Base-by-base conservation (phyloP, 2,113 vertebrate species). In the Caloenas nicobarica region DNA sequence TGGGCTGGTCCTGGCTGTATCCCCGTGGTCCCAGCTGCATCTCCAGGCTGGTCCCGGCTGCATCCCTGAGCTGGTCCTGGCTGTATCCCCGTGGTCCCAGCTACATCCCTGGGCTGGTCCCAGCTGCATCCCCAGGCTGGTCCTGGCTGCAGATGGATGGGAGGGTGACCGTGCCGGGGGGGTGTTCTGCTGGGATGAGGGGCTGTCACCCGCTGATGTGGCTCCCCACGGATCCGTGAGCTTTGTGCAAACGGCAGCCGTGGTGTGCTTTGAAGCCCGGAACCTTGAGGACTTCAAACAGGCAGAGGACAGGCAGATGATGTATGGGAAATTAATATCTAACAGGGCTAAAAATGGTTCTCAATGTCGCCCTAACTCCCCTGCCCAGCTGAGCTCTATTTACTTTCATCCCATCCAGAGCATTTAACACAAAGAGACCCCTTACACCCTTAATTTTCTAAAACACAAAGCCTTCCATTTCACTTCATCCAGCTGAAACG, bases 311-410 rank as follows among this genome's bases (percentile, higher is more conserved):
- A 86, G 96, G 96, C 82, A 48, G 97, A 97, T 97, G 97, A 97
- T 98, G 92, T 94, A 91, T 44, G 93, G 93, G 96, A 98, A 98
- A 98, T 98, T 98, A 98, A 97, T 97, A 97, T 88, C 97, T 98
- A 97, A 96, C 95, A 10, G 97, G 91, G 95, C 97, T 97, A 96
- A 96, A 97, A 98, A 95, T 96, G 82, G 92, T 92, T 96, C 93
- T 96, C 79, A 14, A 2, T 95, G 96, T 95, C 93, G 70, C 96
- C 94, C 95, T 74, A 66, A 96, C 96, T 97, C 97, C 91, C 94
- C 90, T 91, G 89, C 94, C 97, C 95, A 51, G 89, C 88, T 93
- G 90, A 96, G 95, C 91, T 95, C 94, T 97, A 86, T 97, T 97
- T 97, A 96, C 97, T 97, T 97, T 97, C 83, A 87, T 96, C 95